Percentiles rank a stretch among this genome's conserved stretches.
phyloP scores from a whole-genome alignment of 2,797 vertebrate genomes.

The Pantherophis vulpinus region DNA sequence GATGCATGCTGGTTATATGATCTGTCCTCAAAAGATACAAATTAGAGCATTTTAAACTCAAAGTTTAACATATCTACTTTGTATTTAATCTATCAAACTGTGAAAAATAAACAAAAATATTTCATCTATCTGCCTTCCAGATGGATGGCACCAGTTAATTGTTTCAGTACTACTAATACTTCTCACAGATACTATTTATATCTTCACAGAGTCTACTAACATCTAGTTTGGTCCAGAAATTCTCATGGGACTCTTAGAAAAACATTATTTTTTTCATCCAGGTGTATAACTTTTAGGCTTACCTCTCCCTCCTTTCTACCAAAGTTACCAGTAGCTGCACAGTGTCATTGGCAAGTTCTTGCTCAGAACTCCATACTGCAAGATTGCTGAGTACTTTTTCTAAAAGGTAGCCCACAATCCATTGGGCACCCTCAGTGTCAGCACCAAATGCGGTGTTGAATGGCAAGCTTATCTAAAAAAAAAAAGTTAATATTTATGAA shows the following conservation, averaged over 20 bases:
- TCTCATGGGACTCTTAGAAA: neutral
- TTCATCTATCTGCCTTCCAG: neutral
- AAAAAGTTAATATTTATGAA: neutral
- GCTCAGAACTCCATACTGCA: conserved; percentile 96
- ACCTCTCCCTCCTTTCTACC: conserved; percentile 97
- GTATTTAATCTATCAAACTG: neutral
- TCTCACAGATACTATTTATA: neutral
- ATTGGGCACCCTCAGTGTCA: conserved; percentile 96
- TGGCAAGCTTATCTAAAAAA: conserved; percentile 90
- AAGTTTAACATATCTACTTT: neutral
- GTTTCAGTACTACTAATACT: neutral
- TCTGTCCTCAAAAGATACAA: neutral
- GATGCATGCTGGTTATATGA: neutral
- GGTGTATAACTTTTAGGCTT: conserved; percentile 57
- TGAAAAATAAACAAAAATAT: neutral
- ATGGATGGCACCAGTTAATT: neutral
- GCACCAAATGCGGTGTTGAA: conserved; percentile 94
- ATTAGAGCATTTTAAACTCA: neutral
- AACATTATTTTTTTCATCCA: conserved; percentile 2
- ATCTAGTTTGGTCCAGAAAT: neutral
- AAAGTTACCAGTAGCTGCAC: conserved; percentile 96
- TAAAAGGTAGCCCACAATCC: conserved; percentile 98
- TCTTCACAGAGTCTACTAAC: neutral
- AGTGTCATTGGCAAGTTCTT: conserved; percentile 93
- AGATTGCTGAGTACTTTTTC: conserved; percentile 99